Base-by-base conservation (phyloP, 2,113 vertebrate genomes). In the Mustela lutreola region DNA sequence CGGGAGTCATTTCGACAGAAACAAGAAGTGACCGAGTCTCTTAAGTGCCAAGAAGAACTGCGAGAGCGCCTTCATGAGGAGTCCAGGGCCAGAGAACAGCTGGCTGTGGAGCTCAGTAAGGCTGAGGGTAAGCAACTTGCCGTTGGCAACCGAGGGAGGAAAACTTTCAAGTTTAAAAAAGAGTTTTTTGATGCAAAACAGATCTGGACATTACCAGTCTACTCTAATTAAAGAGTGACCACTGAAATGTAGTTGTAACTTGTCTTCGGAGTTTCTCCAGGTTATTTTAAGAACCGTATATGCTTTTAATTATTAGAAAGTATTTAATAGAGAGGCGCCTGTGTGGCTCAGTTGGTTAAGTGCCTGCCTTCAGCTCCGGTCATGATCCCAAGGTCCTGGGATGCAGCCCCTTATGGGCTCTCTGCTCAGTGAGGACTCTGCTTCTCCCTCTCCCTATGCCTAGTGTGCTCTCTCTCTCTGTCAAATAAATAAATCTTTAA, bases 41-140 rank as follows among this genome's bases (percentile, higher is more conserved):
- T 99, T 36, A 99, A 97, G 97, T 99, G 99, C 98, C 99, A 99
- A 95, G 99, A 99, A 93, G 99, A 99, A 94, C 98, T 99, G 48
- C 99, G 99, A 98, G 99, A 99, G 94, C 98, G 98, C 91, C 97
- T 99, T 91, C 95, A 97, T 4, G 99, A 99, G 97, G 99, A 99
- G 99, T 98, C 91, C 50, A 98, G 98, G 91, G 98, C 99, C 28
- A 99, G 99, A 67, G 99, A 99, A 97, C 99, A 99, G 95, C 98
- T 99, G 98, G 99, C 99, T 48, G 98, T 99, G 98, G 99, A 99
- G 85, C 99, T 99, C 28, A 99, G 99, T 95, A 99, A 98, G 88
- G 99, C 99, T 15, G 99, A 99, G 98, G 99, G 99, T 99, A 91
- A 97, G 99, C 81, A 80, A 12, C 42, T n/a, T 58, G 45, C 39